Evolutionary conservation across 2,888 invertebrate species (phyloP), one percentile per base, ranked within the genome.

Genomic region (Leptura quadrifasciata): DNA sequence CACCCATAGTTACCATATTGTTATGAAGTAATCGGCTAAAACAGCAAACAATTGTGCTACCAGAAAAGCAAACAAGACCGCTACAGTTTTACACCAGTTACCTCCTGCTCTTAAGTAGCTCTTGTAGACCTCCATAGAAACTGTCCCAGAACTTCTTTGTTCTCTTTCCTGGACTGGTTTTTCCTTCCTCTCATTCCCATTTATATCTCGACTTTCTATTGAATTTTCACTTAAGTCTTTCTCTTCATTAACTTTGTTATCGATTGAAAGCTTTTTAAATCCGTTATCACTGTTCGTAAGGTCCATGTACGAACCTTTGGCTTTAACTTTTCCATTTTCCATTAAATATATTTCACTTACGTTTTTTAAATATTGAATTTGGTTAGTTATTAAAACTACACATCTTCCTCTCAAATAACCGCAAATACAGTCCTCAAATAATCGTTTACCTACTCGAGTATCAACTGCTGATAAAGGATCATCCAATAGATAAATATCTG

Each of bases 401-500:
- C 94, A 93, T 85, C 94, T 93, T 79, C 92, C 90, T 15, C 91
- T 90, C 79, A 96, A 89, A 82, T 93, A 92, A 4, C 91, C 84
- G n/a, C 83, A 91, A 69, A 95, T 91, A 84, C 95, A 96, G 84
- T 94, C 92, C 85, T 97, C 95, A 89, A 97, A 97, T 81, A 97
- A 90, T 88, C 96, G 95, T 0, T 94, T 92, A 0, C 96, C 95
- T 1, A 97, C 97, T 86, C 95, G 95, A 0, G 96, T 92, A 89
- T 97, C 97, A 12, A 97, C 97, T 0, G 97, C 97, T 79, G 96
- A 94, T 24, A 97, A 90, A 0, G 97, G 97, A 90, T 97, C 97
- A 87, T 97, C 97, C 68, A 97, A 89, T 15, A 97, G 89, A 86
- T 96, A 97, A 79, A 97, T 94, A 78, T 96, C 95, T 0, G 95